A percentile compares a stretch with the other conserved stretches of the same genome.
These are phyloP conservation scores for Heterotilapia buettikoferi DNA, from an alignment of 2,113 vertebrate species.

Conservation along the genomic window DNA sequence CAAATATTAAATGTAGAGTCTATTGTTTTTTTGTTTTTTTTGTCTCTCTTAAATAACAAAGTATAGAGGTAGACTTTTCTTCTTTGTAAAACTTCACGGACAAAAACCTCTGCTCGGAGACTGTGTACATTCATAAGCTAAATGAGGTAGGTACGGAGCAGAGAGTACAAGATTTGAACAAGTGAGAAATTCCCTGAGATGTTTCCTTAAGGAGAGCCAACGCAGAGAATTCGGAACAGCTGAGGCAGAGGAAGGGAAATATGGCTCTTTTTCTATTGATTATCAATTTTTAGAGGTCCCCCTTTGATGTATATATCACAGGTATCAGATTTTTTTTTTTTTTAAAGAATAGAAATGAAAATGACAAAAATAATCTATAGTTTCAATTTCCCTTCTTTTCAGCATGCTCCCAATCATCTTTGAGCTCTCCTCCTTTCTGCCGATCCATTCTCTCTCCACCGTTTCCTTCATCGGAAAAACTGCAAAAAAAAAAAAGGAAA, in stretches of 20 bases:
- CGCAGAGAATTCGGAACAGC: conserved; percentile 41
- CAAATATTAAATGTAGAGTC: conserved; percentile 61
- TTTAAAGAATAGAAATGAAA: neutral
- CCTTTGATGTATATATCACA: conserved; percentile 33
- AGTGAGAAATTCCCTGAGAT: conserved; percentile 96
- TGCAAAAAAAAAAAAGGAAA: neutral
- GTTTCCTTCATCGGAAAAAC: conserved; percentile 42
- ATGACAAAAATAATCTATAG: conserved; percentile 24
- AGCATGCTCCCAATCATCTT: conserved; percentile 40
- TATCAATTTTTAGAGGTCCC: conserved; percentile 60
- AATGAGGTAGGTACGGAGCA: conserved; percentile 98
- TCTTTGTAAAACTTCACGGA: conserved; percentile 88
- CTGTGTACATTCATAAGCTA: conserved; percentile 93
- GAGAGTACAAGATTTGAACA: conserved; percentile 75
- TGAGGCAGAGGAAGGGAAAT: conserved; percentile 20
- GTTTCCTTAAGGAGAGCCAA: conserved; percentile 41
- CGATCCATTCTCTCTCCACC: conserved; percentile 59
- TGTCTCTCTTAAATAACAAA: conserved; percentile 71
- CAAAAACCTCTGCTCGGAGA: conserved; percentile 86
- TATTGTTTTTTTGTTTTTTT: conserved; percentile 18
- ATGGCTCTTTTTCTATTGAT: conserved; percentile 55
- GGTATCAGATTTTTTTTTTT: neutral
- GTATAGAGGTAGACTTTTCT: conserved; percentile 77
- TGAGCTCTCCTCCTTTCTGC: conserved; percentile 33
- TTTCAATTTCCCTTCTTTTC: conserved; percentile 42